Base-by-base conservation (phyloP, 2,888 invertebrate genomes). In the Drosophila antonietae region DNA sequence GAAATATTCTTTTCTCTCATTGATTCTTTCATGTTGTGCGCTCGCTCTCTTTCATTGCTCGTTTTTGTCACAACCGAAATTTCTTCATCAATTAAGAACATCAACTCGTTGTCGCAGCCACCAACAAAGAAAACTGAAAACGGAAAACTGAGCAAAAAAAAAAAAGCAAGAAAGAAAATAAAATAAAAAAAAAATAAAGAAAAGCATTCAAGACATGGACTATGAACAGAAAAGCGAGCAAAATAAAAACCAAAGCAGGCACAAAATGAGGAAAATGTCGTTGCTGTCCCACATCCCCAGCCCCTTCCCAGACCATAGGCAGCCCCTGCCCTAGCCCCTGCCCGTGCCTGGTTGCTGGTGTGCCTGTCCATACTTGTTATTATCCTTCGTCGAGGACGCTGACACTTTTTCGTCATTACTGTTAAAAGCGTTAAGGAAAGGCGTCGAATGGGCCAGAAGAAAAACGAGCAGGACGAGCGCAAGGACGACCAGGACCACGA, bases 401-500 rank as follows among this genome's bases (percentile, higher is more conserved):
- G 90, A 90, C 90, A 91, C 90, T 90, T 91, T 90, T 91, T 90
- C 90, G 90, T 90, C 90, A 90, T 91, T 91, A 91, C 89, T 77
- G 89, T 80, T 90, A 81, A 89, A 90, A 90, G 78, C 75, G 70
- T 79, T 80, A 88, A 81, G 80, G 76, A 75, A 85, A 84, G 67
- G 66, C 73, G 61, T 46, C 55, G 55, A 44, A 63, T 43, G 64
- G 51, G 75, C 58, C 52, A 69, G 41, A 62, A 60, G 63, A 56
- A 68, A 72, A 64, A 58, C 56, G 61, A 52, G 47, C 62, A 72
- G 58, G 55, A 57, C 49, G 61, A 52, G 59, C 56, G 60, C 67
- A 53, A 68, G 70, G 68, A 75, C 79, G 69, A 68, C 78, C 64
- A 78, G 53, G 49, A 55, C 56, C 41, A 58, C 83, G 23, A 55